Evolutionary conservation across 2,888 invertebrate species (phyloP), one percentile per base, ranked within the genome.

Genomic region (Harmothoe impar): DNA sequence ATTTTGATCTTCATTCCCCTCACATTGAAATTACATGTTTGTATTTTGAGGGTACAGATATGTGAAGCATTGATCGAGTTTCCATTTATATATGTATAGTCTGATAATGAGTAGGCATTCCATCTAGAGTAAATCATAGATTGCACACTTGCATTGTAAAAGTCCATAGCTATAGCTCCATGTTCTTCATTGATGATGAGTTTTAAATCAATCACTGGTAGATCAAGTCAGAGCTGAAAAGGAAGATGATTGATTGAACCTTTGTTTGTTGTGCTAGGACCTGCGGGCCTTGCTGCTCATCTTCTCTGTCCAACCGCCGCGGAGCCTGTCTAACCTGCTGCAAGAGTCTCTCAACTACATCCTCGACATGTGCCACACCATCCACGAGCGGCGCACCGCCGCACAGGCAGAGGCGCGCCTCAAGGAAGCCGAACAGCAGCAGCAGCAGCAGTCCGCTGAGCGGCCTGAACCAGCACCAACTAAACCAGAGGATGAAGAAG

Each of bases 231-330:
- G n/a, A n/a, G n/a, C 10, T 43, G 10, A 43, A 43, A 43, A 43
- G 43, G 10, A 43, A 43, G 43, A 43, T 3, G 43, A 43, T 7
- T 43, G 31, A 77, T 77, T 77, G 29, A 1, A 77, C 25, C n/a
- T 31, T 29, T 77, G 29, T 31, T 77, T 77, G 31, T 25, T 29
- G 88, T 92, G 92, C n/a, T 92, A 95, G 95, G 95, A 95, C 91
- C 91, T 95, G 31, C 92, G 95, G 56, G 95, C 95, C 23, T 93
- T 95, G 94, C 92, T 94, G 91, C 93, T 95, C 91, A 94, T 95
- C 88, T 94, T 95, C 91, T 94, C 95, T 15, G 95, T 95, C 10
- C 95, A 94, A 90, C 94, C 93, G 20, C 94, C 94, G 0, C 94
- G 94, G 86, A 93, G 94, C 62, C 91, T 94, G 89, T 89, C 94